Evolutionary conservation across 2,888 invertebrate species (phyloP), one percentile per base, ranked within the genome.

Genomic region (Oscheius onirici): DNA sequence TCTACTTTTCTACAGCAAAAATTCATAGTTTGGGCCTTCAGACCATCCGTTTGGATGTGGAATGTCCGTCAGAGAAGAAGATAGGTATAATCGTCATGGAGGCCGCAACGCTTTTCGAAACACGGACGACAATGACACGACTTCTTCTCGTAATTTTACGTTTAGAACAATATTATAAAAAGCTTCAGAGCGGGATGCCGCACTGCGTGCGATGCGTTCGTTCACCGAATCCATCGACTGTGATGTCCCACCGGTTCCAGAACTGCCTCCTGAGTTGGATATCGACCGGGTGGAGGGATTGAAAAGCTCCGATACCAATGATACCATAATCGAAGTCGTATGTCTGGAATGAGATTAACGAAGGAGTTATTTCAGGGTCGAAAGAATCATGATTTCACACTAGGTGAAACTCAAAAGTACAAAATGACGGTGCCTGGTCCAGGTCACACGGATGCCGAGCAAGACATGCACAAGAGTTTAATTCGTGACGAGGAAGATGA

Each of bases 341-440:
- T 28, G 52, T 51, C 13, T 66, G 22, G 46, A 66, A 34, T 34
- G 22, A 24, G 17, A 26, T 24, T 55, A 11, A n/a, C 55, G n/a
- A 26, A 8, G 15, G 34, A 17, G 22, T 26, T 51, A 22, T 65
- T 65, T 3, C 55, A 66, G 66, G 43, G 22, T n/a, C 51, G 66
- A 8, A 41, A 28, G 52, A 28, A 20, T 8, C 67, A 78, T 40
- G 86, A 86, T 71, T 78, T 75, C 20, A 78, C 80, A 3, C 54
- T 82, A 55, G 86, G 86, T 40, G 86, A 86, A 72, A 86, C 86
- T 8, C 86, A 86, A 58, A 86, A 86, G 61, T 86, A 86, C 69
- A 80, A 81, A 61, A 83, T 86, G 83, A 73, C 77, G 1, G 84
- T 86, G 13, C 83, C 86, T 2, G 86, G 84, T 10, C 86, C 86